Evolutionary conservation across 2,797 vertebrate species (phyloP).

Genomic region (Catharus ustulatus): DNA sequence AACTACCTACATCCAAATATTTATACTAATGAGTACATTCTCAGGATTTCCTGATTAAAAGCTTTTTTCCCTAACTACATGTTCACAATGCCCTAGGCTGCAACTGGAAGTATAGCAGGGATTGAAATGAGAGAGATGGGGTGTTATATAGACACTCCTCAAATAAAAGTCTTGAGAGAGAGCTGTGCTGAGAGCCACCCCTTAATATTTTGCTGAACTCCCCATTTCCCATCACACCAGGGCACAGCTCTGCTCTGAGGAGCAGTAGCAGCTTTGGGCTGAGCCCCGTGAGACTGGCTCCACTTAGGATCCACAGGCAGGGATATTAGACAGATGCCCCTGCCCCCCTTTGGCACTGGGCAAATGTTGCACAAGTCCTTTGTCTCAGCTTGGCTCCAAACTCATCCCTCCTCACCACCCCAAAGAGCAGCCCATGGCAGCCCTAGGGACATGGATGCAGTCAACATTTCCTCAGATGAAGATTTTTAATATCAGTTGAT

Average conservation of each 20-base stretch:
- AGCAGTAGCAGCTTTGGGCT: background rate
- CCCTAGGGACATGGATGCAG: rapidly evolving
- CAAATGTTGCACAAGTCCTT: background rate
- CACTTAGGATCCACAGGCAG: background rate
- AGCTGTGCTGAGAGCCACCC: background rate
- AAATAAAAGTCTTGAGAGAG: background rate
- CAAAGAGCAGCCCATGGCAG: background rate
- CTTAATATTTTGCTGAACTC: rapidly evolving
- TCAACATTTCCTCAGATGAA: background rate
- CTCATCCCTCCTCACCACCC: background rate
- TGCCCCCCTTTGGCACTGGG: background rate
- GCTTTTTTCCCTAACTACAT: background rate
- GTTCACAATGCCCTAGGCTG: background rate
- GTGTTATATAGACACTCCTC: background rate
- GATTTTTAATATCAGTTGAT: background rate
- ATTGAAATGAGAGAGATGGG: background rate
- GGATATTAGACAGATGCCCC: background rate
- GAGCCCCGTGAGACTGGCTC: rapidly evolving
- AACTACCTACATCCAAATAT: background rate
- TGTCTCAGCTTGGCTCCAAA: background rate
- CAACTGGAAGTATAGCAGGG: background rate
- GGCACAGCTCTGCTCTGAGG: background rate
- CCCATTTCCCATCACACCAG: rapidly evolving
- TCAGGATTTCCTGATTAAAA: background rate
- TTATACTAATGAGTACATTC: constrained; percentile 3